Percentiles rank a stretch among this genome's conserved stretches.
Evolutionary conservation across 2,888 invertebrate species (phyloP).

Genomic region (Erpobdella octoculata): DNA sequence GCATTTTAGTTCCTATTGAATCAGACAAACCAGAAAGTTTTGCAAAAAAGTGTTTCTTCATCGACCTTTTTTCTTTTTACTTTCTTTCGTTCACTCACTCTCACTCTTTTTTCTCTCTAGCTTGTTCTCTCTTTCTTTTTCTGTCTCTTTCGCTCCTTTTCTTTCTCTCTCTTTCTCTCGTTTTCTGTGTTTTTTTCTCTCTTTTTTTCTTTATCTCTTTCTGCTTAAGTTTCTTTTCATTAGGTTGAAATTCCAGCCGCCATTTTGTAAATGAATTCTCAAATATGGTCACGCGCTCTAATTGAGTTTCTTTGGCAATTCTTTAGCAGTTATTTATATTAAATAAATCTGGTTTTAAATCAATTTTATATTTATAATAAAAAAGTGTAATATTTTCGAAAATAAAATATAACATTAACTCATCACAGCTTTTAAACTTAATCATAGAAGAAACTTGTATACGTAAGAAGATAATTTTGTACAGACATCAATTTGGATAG

Average conservation of each 20-base stretch:
- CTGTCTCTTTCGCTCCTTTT: conserved; percentile 25
- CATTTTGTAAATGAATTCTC: neutral
- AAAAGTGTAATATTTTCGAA: no score
- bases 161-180: conserved; percentile 25
- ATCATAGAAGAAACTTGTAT: no score
- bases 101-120: conserved; percentile 28
- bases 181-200: conserved; percentile 18
- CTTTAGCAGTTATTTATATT: neutral
- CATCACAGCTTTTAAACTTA: no score
- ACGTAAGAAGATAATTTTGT: no score
- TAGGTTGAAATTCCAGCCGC: neutral
- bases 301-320: neutral
- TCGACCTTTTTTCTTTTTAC: no score
- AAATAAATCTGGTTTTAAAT: neutral
- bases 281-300: no score
- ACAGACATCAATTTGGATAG: no score
- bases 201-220: conserved; percentile 19
- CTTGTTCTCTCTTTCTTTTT: conserved; percentile 27
- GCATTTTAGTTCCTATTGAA: no score
- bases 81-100: conserved; percentile 29
- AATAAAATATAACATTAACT: no score
- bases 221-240: neutral
- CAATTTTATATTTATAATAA: neutral
- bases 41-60: no score
- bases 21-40: no score